These are phyloP conservation scores for Hydropsyche tenuis DNA, from an alignment of 1,140 invertebrate species.

Conservation along the genomic window DNA sequence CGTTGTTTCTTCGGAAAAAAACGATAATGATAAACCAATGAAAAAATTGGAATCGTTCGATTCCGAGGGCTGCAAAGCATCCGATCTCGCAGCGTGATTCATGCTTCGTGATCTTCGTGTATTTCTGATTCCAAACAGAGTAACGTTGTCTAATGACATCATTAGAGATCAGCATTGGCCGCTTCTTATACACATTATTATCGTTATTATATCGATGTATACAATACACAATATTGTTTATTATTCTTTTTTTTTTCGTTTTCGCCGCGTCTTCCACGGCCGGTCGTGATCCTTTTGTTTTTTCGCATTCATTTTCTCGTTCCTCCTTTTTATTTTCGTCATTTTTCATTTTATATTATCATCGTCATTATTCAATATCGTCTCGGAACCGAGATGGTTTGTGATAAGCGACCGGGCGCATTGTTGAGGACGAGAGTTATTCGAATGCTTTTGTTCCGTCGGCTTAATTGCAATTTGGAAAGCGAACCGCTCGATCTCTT, in stretches of 20 bases:
- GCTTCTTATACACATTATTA: background rate
- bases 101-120: constrained; percentile 8
- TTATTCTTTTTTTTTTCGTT: background rate
- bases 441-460: constrained; percentile 14
- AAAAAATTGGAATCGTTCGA: constrained; percentile 8
- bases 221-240: constrained; percentile 1
- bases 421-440: constrained; percentile 7
- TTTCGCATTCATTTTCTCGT: background rate
- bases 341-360: too few species aligned
- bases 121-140: constrained; percentile 3
- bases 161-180: constrained; percentile 29
- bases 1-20: background rate
- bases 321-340: too few species aligned
- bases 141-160: constrained; percentile 33
- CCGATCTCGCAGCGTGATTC: background rate
- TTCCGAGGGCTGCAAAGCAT: too few species aligned
- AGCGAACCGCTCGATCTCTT: background rate
- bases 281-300: constrained; percentile 21
- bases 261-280: too few species aligned
- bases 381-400: background rate
- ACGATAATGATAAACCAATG: background rate
- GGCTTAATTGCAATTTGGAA: constrained; percentile 24
- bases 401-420: constrained; percentile 14
- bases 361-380: too few species aligned
- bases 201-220: background rate